Conservation (phyloP, 2,113 vertebrate genomes). For the Thermophis baileyi region DNA sequence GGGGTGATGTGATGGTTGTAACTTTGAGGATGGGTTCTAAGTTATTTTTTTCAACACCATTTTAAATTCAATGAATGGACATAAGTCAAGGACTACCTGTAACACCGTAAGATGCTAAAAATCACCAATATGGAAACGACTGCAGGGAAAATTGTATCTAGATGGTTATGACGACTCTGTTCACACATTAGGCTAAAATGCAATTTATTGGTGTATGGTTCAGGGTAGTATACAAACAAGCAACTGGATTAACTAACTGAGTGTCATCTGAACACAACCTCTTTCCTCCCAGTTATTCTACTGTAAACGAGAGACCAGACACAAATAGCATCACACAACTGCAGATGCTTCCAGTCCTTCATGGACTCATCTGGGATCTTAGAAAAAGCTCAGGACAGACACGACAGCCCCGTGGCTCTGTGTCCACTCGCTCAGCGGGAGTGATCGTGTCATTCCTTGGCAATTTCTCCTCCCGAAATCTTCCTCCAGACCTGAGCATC, state of each 20-base stretch:
- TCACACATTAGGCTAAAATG: neutral
- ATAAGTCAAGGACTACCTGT: neutral
- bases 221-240: neutral
- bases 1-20: neutral
- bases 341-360: neutral
- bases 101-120: neutral
- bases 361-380: neutral
- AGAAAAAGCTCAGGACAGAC: slow-evolving; percentile 88
- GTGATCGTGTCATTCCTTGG: slow-evolving; percentile 99
- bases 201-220: neutral
- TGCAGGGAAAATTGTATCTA: neutral
- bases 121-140: neutral
- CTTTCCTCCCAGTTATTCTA: neutral
- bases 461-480: slow-evolving; percentile 56
- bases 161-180: neutral
- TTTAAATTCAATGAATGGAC: neutral
- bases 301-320: neutral
- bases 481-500: neutral
- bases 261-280: neutral
- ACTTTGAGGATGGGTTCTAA: neutral
- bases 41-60: neutral
- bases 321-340: neutral
- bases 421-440: slow-evolving; percentile 87
- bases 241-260: neutral
- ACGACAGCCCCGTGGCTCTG: slow-evolving; percentile 94